Evolutionary conservation across 2,888 invertebrate species (phyloP).

Genomic region (Apotomis betuletana): DNA sequence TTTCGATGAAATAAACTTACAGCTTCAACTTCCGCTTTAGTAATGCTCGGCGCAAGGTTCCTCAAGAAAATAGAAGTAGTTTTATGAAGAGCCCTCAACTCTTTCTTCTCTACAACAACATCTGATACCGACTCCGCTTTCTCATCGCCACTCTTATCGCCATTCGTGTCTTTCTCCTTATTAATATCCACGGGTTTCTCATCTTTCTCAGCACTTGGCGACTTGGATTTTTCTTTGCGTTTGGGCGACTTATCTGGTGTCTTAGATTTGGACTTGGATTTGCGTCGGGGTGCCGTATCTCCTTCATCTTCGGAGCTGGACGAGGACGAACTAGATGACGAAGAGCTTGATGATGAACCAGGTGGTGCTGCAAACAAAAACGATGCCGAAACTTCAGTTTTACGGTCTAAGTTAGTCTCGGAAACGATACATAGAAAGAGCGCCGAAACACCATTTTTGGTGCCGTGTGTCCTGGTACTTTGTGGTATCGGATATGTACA

Average conservation of each 20-base stretch:
- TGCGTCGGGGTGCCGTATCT: constrained; percentile 64
- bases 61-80: constrained; percentile 98
- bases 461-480: too few relatives aligned
- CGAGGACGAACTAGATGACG: constrained; percentile 79
- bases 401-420: too few relatives aligned
- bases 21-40: constrained; percentile 97
- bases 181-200: constrained; percentile 54
- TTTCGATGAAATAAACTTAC: constrained; percentile 78
- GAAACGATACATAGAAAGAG: too few relatives aligned
- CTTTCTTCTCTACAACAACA: constrained; percentile 72
- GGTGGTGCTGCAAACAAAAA: constrained; percentile 66
- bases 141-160: constrained; percentile 68
- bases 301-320: constrained; percentile 81
- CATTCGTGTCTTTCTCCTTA: constrained; percentile 67
- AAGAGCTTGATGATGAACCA: constrained; percentile 80
- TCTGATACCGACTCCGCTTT: constrained; percentile 82
- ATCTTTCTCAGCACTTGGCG: constrained; percentile 65
- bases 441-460: too few relatives aligned
- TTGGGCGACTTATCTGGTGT: constrained; percentile 73
- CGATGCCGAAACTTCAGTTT: too few relatives aligned
- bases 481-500: too few relatives aligned
- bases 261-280: constrained; percentile 75
- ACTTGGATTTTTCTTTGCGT: constrained; percentile 64
- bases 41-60: constrained; percentile 97
- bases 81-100: constrained; percentile 92